Evolutionary conservation across 2,888 invertebrate species (phyloP).

Genomic region (Drepana falcataria): DNA sequence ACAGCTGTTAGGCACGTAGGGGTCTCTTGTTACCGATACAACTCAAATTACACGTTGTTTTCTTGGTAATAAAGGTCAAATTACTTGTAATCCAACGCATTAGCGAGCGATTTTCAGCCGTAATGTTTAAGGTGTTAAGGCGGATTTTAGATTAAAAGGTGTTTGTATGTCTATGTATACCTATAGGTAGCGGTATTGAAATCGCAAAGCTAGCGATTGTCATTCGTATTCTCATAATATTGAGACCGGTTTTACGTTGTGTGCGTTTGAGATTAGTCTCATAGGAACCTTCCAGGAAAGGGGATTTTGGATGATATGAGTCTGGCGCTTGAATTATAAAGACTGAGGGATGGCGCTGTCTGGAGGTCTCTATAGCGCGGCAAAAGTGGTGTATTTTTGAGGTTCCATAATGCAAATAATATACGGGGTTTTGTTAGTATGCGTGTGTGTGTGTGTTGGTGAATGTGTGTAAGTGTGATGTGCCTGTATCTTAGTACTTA

Average conservation of each 20-base stretch:
- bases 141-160: conserved; percentile 1
- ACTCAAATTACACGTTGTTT: conserved; percentile 14
- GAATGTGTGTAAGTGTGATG: no score
- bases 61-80: conserved; percentile 1
- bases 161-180: no score
- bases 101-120: conserved; percentile 4
- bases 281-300: conserved; percentile 29
- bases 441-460: no score
- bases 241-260: conserved; percentile 1
- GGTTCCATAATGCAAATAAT: no score
- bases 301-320: conserved; percentile 37
- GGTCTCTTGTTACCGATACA: conserved; percentile 11
- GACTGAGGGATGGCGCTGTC: conserved; percentile 3
- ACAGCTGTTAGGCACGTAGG: conserved; percentile 65
- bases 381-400: no score
- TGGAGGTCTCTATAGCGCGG: neutral
- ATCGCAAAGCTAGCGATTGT: conserved; percentile 1
- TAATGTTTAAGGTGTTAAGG: neutral
- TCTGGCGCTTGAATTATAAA: conserved; percentile 53
- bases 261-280: conserved; percentile 4
- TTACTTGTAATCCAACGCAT: neutral
- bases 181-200: no score
- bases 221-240: neutral
- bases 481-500: no score
- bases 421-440: no score